phyloP scores from a whole-genome alignment of 2,113 vertebrate species.

The Apaloderma vittatum region DNA sequence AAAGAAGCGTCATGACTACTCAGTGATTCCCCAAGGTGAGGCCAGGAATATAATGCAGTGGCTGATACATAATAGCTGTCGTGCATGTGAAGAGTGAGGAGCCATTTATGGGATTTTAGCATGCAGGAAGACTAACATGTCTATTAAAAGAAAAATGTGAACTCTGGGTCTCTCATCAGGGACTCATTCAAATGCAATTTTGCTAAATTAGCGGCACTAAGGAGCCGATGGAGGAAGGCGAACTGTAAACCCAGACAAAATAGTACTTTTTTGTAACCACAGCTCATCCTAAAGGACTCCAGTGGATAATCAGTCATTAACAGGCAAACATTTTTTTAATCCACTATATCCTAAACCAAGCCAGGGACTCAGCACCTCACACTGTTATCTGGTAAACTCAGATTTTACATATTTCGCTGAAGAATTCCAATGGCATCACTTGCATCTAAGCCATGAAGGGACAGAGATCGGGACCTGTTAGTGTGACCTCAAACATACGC shows the following conservation, averaged over 20 bases:
- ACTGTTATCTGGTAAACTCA: background rate
- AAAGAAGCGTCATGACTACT: conserved; percentile 8
- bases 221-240: conserved; percentile 53
- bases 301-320: conserved; percentile 2
- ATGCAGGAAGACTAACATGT: conserved; percentile 77
- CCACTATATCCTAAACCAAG: background rate
- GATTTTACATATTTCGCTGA: background rate
- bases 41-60: conserved; percentile 32
- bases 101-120: conserved; percentile 72
- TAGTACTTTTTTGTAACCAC: conserved; percentile 9
- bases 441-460: background rate
- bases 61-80: conserved; percentile 71
- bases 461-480: background rate
- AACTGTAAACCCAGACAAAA: conserved; percentile 64
- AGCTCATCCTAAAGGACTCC: background rate
- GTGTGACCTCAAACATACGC: background rate
- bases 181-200: conserved; percentile 80
- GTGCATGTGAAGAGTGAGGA: conserved; percentile 60
- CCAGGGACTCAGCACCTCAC: background rate
- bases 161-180: conserved; percentile 75
- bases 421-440: background rate
- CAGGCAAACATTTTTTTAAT: conserved; percentile 31
- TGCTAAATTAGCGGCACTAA: conserved; percentile 76
- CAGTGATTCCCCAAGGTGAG: conserved; percentile 75
- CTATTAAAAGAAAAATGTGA: conserved; percentile 81